phyloP scores from a whole-genome alignment of 2,888 invertebrate species.

The Gasteruption jaculator region DNA sequence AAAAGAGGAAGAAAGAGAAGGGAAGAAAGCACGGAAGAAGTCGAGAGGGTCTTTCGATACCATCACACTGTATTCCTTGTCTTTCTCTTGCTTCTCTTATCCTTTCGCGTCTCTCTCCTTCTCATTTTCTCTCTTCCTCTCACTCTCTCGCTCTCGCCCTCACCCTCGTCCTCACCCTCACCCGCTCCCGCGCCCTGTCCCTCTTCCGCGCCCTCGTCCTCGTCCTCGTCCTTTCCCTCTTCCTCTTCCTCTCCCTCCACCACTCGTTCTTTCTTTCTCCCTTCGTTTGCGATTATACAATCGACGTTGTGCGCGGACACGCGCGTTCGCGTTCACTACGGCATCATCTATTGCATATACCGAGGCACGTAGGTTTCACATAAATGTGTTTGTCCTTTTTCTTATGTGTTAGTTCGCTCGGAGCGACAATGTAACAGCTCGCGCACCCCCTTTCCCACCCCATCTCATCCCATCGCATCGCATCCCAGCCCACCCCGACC shows the following conservation, averaged over 20 bases:
- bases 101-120: neutral
- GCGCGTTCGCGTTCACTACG: conserved; percentile 15
- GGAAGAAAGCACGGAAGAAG: too few relatives aligned
- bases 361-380: too few relatives aligned
- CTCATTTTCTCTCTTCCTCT: neutral
- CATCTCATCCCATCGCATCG: conserved; percentile 22
- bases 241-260: conserved; percentile 4
- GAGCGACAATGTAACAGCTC: conserved; percentile 35
- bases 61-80: conserved; percentile 23
- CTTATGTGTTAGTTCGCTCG: conserved; percentile 29
- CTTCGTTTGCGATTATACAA: conserved; percentile 34
- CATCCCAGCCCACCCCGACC: too few relatives aligned
- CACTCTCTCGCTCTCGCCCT: neutral
- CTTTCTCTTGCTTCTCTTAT: too few relatives aligned
- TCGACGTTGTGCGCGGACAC: conserved; percentile 27
- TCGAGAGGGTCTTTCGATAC: conserved; percentile 26
- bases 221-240: neutral
- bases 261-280: conserved; percentile 18
- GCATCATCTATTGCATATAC: too few relatives aligned
- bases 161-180: neutral
- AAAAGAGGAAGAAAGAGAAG: too few relatives aligned
- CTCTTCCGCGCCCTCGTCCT: neutral
- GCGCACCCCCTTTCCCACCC: conserved; percentile 30
- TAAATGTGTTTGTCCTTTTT: too few relatives aligned
- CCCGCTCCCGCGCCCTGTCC: neutral